Base-by-base conservation (phyloP, 1,140 invertebrate species). In the Drosophila lacertosa region DNA sequence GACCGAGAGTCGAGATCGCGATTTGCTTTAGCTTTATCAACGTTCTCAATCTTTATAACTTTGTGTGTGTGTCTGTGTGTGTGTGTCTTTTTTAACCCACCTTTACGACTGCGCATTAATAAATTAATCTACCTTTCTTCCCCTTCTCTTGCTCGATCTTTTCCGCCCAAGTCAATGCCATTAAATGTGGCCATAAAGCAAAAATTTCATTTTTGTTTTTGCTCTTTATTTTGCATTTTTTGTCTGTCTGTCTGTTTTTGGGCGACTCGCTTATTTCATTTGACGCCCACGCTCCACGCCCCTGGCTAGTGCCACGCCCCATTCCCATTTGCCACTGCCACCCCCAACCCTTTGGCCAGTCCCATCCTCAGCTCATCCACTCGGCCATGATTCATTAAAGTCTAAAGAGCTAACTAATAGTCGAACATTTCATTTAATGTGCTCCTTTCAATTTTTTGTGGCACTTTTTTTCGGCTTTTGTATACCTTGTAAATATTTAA, bases 371-470 rank as follows among this genome's bases (percentile, higher is more conserved):
- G 35, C 55, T 29, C 24, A 29, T 47, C 44, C n/a, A 47, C 22
- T 47, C 44, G 20, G 4, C 22, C 59, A 83, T 83, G 79, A 83
- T 84, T 83, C 79, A 83, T 84, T 84, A 69, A 79, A 84, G 75
- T 83, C 79, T 78, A 75, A 83, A 83, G 79, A 83, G 74, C 79
- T 68, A 73, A 81, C 77, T 81, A 83, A 75, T 83, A 83, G 79
- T 75, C 75, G 62, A 77, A 77, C 77, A 82, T 70, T 77, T 77
- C 45, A 78, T 77, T 83, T 54, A 77, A 83, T 84, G 77, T 59
- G 51, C 69, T 67, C 74, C 54, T 57, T 44, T 73, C 40, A 44
- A 58, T 76, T 60, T 48, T 67, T 51, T 24, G 42, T 44, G 2
- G 9, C n/a, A 15, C 3, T 26, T 26, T 40, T 67, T 29, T 32